Evolutionary conservation across 2,888 invertebrate species (phyloP).

Genomic region (Drosophila fungiperda): DNA sequence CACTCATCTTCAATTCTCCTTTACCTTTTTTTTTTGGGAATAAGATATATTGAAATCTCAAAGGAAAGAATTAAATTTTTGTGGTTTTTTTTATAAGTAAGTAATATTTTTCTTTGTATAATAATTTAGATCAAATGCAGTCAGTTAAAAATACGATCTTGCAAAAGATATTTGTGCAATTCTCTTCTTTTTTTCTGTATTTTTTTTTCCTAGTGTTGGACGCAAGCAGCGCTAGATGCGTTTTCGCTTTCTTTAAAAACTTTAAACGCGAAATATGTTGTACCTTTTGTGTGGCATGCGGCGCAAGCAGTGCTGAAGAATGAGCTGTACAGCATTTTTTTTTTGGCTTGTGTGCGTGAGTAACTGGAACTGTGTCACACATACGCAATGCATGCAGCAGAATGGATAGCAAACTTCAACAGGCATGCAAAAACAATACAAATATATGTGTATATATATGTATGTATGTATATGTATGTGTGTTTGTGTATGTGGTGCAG

Average conservation of each 20-base stretch:
- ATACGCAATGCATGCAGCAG: constrained; percentile 4
- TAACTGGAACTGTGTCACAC: constrained; percentile 60
- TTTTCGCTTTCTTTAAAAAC: constrained; percentile 41
- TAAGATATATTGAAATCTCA: no score
- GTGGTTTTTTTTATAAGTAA: no score
- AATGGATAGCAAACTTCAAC: constrained; percentile 19
- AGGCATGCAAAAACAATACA: constrained; percentile 14
- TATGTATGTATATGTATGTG: neutral
- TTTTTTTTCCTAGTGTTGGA: neutral
- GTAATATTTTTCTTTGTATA: no score
- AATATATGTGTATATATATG: constrained; percentile 1
- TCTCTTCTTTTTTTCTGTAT: neutral
- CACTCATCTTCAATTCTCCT: neutral
- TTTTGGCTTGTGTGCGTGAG: constrained; percentile 31
- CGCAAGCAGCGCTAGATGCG: constrained; percentile 20
- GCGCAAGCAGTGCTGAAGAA: constrained; percentile 56
- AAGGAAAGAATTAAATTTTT: no score
- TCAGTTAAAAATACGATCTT: neutral
- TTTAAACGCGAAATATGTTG: constrained; percentile 38
- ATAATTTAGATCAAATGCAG: neutral
- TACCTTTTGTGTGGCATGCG: constrained; percentile 36
- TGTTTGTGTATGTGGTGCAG: constrained; percentile 27
- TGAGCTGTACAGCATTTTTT: constrained; percentile 48
- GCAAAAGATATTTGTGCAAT: neutral
- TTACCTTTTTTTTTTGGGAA: no score